Evolutionary conservation across 2,113 vertebrate species (phyloP), one percentile per base, ranked within the genome.

Genomic region (Fukomys damarensis): DNA sequence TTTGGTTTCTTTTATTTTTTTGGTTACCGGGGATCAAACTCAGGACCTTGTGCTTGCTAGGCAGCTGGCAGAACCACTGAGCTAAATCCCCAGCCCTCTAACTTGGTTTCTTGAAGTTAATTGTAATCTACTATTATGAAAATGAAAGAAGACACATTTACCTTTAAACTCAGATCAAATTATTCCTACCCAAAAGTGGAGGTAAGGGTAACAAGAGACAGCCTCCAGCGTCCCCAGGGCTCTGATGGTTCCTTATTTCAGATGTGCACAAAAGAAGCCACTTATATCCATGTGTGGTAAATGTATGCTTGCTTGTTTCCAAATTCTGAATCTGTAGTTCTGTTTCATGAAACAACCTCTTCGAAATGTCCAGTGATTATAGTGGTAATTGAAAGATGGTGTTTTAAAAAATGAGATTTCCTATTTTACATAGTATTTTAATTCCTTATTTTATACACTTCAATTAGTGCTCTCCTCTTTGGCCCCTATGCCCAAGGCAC

Each of bases 341-440:
- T 30, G 1, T 52, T 88, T 85, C 38, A 43, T 10, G 61, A 63
- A 82, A 63, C 2, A 8, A 43, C 7, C 41, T 61, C 85, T 52
- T 68, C 41, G 43, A 68, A 54, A 81, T 86, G 14, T 83, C 17
- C 13, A 16, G 46, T 80, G n/a, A 58, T 43, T 43, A 9, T 3
- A 41, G 72, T 28, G n/a, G n/a, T n/a, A 54, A 38, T 59, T n/a
- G 24, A 88, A 88, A 66, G 54, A n/a, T 0, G 4, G n/a, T 10
- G 16, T 77, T 84, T 89, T 32, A 7, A 56, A 92, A 92, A 43
- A 12, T 58, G 46, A 68, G 16, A 91, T 89, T 89, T 95, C 22
- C 49, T 79, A 28, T 79, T 96, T 94, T 93, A 85, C 46, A 79
- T 26, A 52, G 28, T 49, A 52, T 41, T 94, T 94, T 59, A 90